Evolutionary conservation across 1,140 invertebrate species (phyloP), one percentile per base, ranked within the genome.

Genomic region (Ostrea denselamellosa): DNA sequence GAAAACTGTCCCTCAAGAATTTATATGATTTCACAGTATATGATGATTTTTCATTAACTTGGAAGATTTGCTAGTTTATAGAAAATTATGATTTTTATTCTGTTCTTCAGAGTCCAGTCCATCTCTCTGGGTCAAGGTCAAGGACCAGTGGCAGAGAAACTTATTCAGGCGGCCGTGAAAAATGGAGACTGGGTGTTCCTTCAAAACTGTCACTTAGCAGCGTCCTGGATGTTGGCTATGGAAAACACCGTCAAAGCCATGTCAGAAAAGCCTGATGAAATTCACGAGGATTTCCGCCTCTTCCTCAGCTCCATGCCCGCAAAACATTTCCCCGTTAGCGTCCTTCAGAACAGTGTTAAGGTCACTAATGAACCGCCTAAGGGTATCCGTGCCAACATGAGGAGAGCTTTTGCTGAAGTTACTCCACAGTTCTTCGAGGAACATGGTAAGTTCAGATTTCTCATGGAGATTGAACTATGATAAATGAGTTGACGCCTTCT

Each of bases 341-440:
- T 95, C 25, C 90, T 95, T 25, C 95, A 95, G 90, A 95, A 95
- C 92, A 94, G 93, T 90, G 95, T 95, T 89, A 95, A 95, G 92
- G 95, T 95, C 86, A 95, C 95, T 17, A 95, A 95, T 87, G 95
- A 95, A 90, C 95, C 95, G 22, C 95, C 95, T 0, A 95, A 95
- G 90, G 92, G 95, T 87, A 96, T 95, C 95, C 8, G 94, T 82
- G 95, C 96, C 44, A 97, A 98, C 92, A 96, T 98, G 91, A 95
- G 96, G 62, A 95, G 96, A 86, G 96, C 97, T 9, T 95, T 95
- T 88, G 92, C 87, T 56, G 95, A 95, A 85, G 92, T 95, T 8
- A 94, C 93, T 14, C 89, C 93, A 4, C 89, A 89, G 17, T 98
- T 97, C 93, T 98, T 98, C 92, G 97, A 98, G 94, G 95, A 97